Evolutionary conservation across 2,888 invertebrate species (phyloP), one percentile per base, ranked within the genome.

Genomic region (Agriopis leucophaearia): DNA sequence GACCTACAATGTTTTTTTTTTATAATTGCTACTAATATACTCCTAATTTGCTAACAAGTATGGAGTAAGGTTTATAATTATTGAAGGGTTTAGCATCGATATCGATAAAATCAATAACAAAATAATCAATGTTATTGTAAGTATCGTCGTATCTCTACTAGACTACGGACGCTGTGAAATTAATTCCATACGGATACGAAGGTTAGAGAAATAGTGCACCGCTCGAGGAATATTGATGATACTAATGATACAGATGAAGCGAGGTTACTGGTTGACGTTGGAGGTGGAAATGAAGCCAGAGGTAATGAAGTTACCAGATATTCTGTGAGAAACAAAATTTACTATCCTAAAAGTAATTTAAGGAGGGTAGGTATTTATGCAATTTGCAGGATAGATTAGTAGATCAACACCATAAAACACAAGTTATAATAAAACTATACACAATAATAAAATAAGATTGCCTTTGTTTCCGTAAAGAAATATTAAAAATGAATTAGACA

Each of bases 201-300:
- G 81, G 77, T 79, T 80, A 81, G 81, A 83, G 83, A 84, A 85
- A 85, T 82, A 85, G 81, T 82, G 81, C 85, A 84, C 73, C 73
- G 78, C 75, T 80, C 76, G 76, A 81, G 79, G 72, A 65, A 81
- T 84, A 85, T 84, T 84, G 79, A 84, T 84, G 82, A 79, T 79
- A 73, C 72, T 76, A 80, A 81, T 80, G 74, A 78, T 75, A 72
- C 69, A 76, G 72, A 72, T 75, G 68, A 72, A 74, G 73, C 78
- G 79, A 74, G 71, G 66, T 76, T 54, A 42, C 57, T 12, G 35
- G 48, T 47, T 58, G 66, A 61, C 38, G 45, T 27, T 57, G 51
- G 38, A 61, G 56, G 27, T 61, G 56, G 51, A 61, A 51, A 45
- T 48, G 45, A 52, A 61, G 51, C 62, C 10, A 38, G 38, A 10